phyloP scores from a whole-genome alignment of 2,797 vertebrate genomes.

The Oreochromis mossambicus region DNA sequence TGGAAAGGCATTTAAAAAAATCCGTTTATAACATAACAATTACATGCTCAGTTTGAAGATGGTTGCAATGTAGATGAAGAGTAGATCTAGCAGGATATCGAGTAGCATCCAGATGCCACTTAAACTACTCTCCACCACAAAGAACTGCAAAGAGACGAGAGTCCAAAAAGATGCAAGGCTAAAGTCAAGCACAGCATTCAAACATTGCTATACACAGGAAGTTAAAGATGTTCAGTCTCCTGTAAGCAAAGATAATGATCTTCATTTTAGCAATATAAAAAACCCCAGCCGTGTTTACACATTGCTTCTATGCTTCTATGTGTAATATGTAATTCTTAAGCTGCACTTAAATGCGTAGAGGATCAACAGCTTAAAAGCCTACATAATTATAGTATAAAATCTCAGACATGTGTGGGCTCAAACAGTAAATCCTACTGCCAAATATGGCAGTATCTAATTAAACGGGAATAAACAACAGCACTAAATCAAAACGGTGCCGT shows the following conservation, averaged over 20 bases:
- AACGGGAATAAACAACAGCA: neutral
- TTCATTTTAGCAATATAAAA: neutral
- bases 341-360: neutral
- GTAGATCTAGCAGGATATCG: neutral
- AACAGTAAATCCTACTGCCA: neutral
- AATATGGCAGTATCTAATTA: neutral
- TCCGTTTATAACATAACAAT: accelerated
- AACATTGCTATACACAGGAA: neutral
- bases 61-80: neutral
- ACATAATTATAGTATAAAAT: neutral
- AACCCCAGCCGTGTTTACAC: neutral
- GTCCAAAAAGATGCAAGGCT: neutral
- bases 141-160: neutral
- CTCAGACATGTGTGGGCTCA: neutral
- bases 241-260: neutral
- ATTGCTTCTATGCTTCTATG: neutral
- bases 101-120: neutral
- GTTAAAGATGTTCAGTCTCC: neutral
- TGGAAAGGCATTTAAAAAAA: neutral
- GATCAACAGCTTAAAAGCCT: neutral
- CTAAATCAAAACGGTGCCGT: neutral
- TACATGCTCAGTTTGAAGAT: neutral
- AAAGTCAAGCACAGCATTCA: neutral
- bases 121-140: neutral
- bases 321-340: neutral